Percentiles rank a stretch among this genome's conserved stretches.
Evolutionary conservation across 1,140 invertebrate genomes (phyloP).

Genomic region (Drosophila virilis): DNA sequence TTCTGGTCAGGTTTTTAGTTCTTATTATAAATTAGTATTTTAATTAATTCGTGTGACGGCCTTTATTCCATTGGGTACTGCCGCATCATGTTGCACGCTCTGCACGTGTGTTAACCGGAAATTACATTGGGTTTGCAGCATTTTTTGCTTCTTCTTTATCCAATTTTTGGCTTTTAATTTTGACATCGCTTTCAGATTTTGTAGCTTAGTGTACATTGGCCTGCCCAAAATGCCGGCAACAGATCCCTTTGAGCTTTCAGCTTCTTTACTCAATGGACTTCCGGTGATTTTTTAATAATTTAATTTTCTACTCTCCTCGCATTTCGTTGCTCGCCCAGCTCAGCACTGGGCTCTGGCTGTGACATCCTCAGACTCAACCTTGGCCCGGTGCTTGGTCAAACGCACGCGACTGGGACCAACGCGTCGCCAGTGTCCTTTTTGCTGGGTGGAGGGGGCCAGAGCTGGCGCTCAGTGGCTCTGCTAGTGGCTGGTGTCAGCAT

Average conservation of each 20-base stretch:
- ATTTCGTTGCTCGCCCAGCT: too few species aligned
- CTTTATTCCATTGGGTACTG: conserved; percentile 5
- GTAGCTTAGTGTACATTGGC: conserved; percentile 28
- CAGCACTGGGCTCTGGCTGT: conserved; percentile 15
- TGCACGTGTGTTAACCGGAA: conserved; percentile 58
- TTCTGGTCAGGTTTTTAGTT: conserved; percentile 27
- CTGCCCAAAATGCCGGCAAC: conserved; percentile 36
- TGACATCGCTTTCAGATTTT: conserved; percentile 39
- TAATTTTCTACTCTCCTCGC: conserved; percentile 60
- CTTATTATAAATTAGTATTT: conserved; percentile 44
- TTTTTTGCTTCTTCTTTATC: conserved; percentile 17
- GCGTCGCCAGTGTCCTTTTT: conserved; percentile 30
- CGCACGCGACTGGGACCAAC: conserved; percentile 36
- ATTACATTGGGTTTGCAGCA: conserved; percentile 48
- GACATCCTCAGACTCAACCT: conserved; percentile 18
- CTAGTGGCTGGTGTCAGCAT: conserved; percentile 56
- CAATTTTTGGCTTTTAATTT: conserved; percentile 5
- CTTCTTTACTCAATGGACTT: conserved; percentile 71
- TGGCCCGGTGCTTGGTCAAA: conserved; percentile 36
- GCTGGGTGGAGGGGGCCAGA: conserved; percentile 4
- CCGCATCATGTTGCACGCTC: conserved; percentile 37
- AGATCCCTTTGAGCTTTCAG: conserved; percentile 66
- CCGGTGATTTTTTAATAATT: conserved; percentile 81
- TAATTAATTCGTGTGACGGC: conserved; percentile 45
- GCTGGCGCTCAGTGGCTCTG: conserved; percentile 1